Percentiles rank a stretch among this genome's conserved stretches.
Evolutionary conservation across 2,888 invertebrate genomes (phyloP).

Genomic region (Nomada goodeniana): DNA sequence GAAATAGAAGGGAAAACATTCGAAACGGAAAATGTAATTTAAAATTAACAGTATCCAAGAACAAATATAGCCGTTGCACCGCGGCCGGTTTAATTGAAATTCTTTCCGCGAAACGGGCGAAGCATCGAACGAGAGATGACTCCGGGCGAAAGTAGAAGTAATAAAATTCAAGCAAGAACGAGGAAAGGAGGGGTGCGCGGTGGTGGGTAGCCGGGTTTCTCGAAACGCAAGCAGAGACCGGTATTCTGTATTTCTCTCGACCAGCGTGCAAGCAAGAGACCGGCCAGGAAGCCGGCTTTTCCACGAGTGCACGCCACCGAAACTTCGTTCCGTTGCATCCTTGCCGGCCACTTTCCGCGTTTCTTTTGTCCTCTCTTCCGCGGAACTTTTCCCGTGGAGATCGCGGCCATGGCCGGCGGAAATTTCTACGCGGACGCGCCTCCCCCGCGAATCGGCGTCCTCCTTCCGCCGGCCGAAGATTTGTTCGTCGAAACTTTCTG

Average conservation of each 20-base stretch:
- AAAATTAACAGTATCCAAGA: background rate
- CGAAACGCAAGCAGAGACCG: background rate
- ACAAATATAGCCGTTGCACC: background rate
- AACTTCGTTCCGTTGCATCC: slow-evolving; percentile 72
- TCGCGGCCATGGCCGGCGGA: slow-evolving; percentile 27
- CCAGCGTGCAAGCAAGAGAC: slow-evolving; percentile 41
- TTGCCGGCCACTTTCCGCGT: slow-evolving; percentile 46
- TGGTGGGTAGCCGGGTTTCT: background rate
- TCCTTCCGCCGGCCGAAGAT: background rate
- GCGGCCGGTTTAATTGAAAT: slow-evolving; percentile 12
- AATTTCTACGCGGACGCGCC: slow-evolving; percentile 71
- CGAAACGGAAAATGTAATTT: background rate
- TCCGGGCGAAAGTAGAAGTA: background rate
- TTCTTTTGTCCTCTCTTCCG: slow-evolving; percentile 52
- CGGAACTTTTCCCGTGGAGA: slow-evolving; percentile 46
- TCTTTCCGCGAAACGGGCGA: background rate
- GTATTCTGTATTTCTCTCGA: slow-evolving; percentile 6
- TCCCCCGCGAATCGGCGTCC: slow-evolving; percentile 17
- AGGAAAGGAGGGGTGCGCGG: background rate
- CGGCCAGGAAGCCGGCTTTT: slow-evolving; percentile 22
- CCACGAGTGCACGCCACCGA: slow-evolving; percentile 54
- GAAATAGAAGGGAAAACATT: background rate
- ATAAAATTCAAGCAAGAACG: too few species aligned
- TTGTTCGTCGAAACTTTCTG: background rate
- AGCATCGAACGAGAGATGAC: background rate